Conservation (phyloP, 2,888 invertebrate genomes). For the Apodemia duryi region DNA sequence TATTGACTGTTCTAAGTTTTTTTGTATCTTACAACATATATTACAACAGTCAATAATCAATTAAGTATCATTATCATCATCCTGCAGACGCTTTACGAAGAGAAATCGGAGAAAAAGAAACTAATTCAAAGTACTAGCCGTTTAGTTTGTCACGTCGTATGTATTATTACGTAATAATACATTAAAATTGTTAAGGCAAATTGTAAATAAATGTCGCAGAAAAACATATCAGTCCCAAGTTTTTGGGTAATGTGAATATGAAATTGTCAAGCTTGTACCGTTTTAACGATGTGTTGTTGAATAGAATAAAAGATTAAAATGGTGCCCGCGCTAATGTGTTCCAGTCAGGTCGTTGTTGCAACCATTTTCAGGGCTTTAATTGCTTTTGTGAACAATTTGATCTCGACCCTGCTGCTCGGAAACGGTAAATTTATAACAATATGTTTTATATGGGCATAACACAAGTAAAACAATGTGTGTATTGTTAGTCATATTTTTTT, state of each 20-base stretch:
- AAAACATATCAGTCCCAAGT: not conserved
- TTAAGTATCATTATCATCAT: too few species aligned
- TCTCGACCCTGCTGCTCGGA: not conserved
- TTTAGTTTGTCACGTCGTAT: too few species aligned
- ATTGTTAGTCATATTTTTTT: not conserved
- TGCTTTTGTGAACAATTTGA: slow-evolving; percentile 12
- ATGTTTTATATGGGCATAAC: not conserved
- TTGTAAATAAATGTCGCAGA: not conserved
- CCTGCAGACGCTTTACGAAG: too few species aligned
- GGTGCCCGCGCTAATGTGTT: slow-evolving; percentile 5
- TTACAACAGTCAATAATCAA: too few species aligned
- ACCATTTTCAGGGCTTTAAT: slow-evolving; percentile 11
- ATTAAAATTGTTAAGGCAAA: too few species aligned
- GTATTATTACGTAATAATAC: too few species aligned
- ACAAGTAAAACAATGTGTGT: not conserved
- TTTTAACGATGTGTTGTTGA: slow-evolving; percentile 1
- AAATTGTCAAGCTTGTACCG: not conserved
- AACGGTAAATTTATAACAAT: not conserved
- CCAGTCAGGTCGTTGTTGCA: slow-evolving; percentile 4
- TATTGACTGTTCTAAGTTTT: too few species aligned
- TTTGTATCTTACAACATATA: too few species aligned
- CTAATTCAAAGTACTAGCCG: too few species aligned
- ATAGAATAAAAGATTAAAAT: slow-evolving; percentile 13
- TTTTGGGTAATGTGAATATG: not conserved
- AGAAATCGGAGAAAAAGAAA: too few species aligned